Evolutionary conservation across 2,113 vertebrate species (phyloP), one percentile per base, ranked within the genome.

Genomic region (Bubo scandiacus): DNA sequence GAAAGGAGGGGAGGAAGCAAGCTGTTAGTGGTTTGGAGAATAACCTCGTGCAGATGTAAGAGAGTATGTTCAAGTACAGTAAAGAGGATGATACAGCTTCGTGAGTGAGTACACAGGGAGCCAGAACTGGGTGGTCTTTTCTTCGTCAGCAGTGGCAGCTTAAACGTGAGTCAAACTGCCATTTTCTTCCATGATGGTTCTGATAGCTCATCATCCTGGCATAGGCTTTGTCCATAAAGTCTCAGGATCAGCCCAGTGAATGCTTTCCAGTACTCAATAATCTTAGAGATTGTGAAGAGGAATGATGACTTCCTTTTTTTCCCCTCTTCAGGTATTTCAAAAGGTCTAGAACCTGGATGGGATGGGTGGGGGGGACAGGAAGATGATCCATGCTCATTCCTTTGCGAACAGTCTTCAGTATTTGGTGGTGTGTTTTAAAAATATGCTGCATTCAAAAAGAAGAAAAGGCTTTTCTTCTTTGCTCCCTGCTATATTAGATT

Each of bases 101-200:
- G 7, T 72, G 86, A 73, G 51, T 15, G 68, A 78, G 68, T 38
- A 25, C 45, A 3, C 36, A 14, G 55, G 42, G 79, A 82, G 59
- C 73, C 85, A 74, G 34, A 70, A 23, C 13, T 20, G 34, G 17
- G 10, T 57, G 45, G 34, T 81, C 19, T 21, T 65, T 58, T 57
- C 49, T 84, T 90, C 65, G 73, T 58, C 81, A 92, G 42, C 73
- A 81, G 1, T 74, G 88, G 66, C 91, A 92, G 68, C 87, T 81
- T 36, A 78, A 87, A 87, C 67, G 27, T 84, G 55, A 78, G 68
- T 62, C 66, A 63, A 63, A 47, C 17, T 43, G 21, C 57, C 62
- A 14, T 55, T 82, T 90, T 62, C 19, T 71, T 79, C 66, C 71
- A 11, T 82, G 38, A 0, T 23, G 12, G 38, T 79, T 45, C 5